These are phyloP conservation scores for Hirudinaria manillensis DNA, from an alignment of 2,888 invertebrate species.

Conservation along the genomic window DNA sequence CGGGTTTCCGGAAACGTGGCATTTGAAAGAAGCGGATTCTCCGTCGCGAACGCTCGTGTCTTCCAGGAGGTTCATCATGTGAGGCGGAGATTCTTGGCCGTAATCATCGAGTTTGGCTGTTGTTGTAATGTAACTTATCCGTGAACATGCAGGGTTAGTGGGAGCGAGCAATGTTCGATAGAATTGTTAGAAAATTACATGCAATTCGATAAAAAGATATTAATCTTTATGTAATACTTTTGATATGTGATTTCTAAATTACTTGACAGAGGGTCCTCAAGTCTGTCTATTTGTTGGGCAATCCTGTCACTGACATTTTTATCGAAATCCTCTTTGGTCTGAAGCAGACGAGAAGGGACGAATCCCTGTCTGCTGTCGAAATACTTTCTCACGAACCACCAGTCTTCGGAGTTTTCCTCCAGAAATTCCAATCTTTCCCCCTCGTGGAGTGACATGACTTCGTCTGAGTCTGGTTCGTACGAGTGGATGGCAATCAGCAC, in stretches of 20 bases:
- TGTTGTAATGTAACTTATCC: background rate
- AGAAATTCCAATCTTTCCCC: slow-evolving; percentile 41
- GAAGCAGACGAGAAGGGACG: slow-evolving; percentile 39
- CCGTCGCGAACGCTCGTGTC: slow-evolving; percentile 46
- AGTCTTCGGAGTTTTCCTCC: slow-evolving; percentile 38
- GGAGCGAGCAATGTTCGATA: background rate
- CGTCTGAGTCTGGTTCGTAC: slow-evolving; percentile 41
- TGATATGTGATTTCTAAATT: slow-evolving; percentile 21
- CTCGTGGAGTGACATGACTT: slow-evolving; percentile 42
- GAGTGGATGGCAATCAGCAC: slow-evolving; percentile 36
- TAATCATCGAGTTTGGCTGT: slow-evolving; percentile 32
- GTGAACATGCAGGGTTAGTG: background rate
- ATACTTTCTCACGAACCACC: slow-evolving; percentile 40
- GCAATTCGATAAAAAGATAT: too few relatives aligned
- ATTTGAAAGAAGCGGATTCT: slow-evolving; percentile 46
- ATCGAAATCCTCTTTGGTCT: slow-evolving; percentile 36
- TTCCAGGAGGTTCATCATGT: slow-evolving; percentile 43
- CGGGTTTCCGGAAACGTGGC: slow-evolving; percentile 52
- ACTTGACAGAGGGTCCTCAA: slow-evolving; percentile 36
- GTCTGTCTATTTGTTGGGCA: slow-evolving; percentile 30
- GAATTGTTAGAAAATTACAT: background rate
- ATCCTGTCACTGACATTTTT: slow-evolving; percentile 36
- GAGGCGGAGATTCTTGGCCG: slow-evolving; percentile 41
- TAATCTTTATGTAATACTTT: too few relatives aligned
- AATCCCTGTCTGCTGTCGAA: slow-evolving; percentile 39